A percentile compares a stretch with the other conserved stretches of the same genome.
Evolutionary conservation across 1,140 invertebrate genomes (phyloP).

Genomic region (Heliothis subflexa): DNA sequence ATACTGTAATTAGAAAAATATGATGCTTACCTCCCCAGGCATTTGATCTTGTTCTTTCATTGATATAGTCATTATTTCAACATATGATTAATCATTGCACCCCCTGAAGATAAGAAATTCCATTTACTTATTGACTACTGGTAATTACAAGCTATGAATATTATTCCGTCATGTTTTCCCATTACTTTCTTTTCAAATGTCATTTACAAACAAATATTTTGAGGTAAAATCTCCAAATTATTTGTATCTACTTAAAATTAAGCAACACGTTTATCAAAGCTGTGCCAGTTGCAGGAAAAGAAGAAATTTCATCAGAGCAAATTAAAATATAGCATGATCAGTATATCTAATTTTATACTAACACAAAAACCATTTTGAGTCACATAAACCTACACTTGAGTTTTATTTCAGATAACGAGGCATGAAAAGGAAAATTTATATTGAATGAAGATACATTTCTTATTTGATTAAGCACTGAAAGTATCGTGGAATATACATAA

Average conservation of each 20-base stretch:
- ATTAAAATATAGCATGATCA: constrained; percentile 6
- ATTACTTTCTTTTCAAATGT: too few relatives aligned
- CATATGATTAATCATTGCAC: constrained; percentile 77
- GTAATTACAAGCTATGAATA: background rate
- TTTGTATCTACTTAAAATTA: too few relatives aligned
- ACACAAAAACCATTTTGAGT: constrained; percentile 26
- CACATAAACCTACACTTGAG: constrained; percentile 25
- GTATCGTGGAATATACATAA: background rate
- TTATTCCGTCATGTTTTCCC: background rate
- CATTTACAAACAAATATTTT: too few relatives aligned
- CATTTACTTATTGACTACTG: background rate
- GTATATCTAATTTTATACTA: constrained; percentile 18
- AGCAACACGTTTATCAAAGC: background rate
- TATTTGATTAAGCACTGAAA: background rate
- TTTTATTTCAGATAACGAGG: background rate
- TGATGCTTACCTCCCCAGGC: constrained; percentile 78
- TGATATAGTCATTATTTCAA: constrained; percentile 84
- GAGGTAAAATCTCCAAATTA: too few relatives aligned
- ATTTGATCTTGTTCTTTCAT: constrained; percentile 83
- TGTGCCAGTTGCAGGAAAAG: background rate
- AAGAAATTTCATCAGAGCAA: background rate
- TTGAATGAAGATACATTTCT: background rate
- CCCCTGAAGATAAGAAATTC: constrained; percentile 61
- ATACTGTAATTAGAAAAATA: background rate
- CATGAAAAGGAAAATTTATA: background rate